phyloP scores from a whole-genome alignment of 1,140 invertebrate genomes.

The Bilobella aurantiaca region DNA sequence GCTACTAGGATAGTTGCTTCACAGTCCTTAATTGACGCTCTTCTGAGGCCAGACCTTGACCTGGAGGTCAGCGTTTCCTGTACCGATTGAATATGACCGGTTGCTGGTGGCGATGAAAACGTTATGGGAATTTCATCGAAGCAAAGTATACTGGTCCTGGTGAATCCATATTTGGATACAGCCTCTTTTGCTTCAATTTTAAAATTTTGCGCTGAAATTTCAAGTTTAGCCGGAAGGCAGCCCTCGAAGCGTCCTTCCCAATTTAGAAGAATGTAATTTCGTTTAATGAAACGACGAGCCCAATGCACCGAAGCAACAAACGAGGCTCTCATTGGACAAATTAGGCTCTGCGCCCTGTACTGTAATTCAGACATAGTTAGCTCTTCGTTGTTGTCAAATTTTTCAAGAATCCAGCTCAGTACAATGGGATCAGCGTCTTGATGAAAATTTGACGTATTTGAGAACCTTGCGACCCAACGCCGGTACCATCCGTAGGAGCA shows the following conservation, averaged over 20 bases:
- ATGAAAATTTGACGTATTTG: constrained; percentile 1
- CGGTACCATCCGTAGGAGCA: constrained; percentile 37
- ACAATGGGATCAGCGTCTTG: constrained; percentile 28
- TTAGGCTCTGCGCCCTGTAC: constrained; percentile 13
- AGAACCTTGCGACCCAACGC: constrained; percentile 27
- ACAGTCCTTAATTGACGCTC: constrained; percentile 25
- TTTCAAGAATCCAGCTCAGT: constrained; percentile 30
- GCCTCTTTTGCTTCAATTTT: not conserved
- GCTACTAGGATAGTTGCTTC: constrained; percentile 27
- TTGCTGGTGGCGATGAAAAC: constrained; percentile 19
- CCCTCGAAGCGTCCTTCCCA: constrained; percentile 20
- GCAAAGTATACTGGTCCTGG: not conserved
- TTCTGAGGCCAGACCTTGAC: constrained; percentile 12
- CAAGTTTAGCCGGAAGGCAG: constrained; percentile 18
- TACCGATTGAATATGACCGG: not conserved
- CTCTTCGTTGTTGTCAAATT: constrained; percentile 31
- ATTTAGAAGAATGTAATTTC: constrained; percentile 33
- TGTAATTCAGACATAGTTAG: constrained; percentile 31
- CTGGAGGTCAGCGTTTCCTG: not conserved
- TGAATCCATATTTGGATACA: not conserved
- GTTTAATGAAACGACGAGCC: constrained; percentile 33
- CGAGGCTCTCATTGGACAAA: constrained; percentile 15
- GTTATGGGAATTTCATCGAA: constrained; percentile 22
- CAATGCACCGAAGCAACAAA: constrained; percentile 35
- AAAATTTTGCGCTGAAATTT: constrained; percentile 15